phyloP scores from a whole-genome alignment of 2,888 invertebrate species.

The Aquatica leii region DNA sequence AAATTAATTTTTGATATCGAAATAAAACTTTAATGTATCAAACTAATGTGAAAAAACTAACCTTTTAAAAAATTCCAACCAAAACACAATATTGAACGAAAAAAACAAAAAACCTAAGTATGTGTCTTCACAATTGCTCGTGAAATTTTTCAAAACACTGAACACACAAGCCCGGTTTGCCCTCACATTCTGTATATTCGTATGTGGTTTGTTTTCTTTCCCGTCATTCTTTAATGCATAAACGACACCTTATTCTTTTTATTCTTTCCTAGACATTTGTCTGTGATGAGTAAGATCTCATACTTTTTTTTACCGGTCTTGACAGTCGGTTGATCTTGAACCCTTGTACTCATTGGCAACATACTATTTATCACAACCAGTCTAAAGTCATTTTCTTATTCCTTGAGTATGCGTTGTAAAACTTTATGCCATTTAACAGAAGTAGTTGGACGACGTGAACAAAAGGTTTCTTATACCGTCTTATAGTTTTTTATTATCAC shows the following conservation, averaged over 20 bases:
- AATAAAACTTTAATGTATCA: not conserved
- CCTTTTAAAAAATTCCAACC: not conserved
- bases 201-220: no score
- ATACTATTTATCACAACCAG: no score
- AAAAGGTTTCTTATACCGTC: conserved; percentile 45
- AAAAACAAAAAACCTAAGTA: not conserved
- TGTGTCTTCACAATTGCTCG: not conserved
- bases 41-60: not conserved
- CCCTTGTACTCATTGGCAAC: no score
- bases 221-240: not conserved
- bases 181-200: not conserved
- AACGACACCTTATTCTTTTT: not conserved
- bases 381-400: not conserved
- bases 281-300: not conserved
- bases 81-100: not conserved
- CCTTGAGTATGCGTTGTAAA: no score
- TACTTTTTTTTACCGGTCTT: not conserved
- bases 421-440: no score
- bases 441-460: conserved; percentile 10
- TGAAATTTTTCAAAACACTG: not conserved
- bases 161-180: not conserved
- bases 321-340: no score
- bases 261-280: not conserved
- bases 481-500: not conserved
- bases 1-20: not conserved